Percentiles rank a stretch among this genome's conserved stretches.
Conservation (phyloP, 2,113 vertebrate species). For the Lagenorhynchus albirostris region DNA sequence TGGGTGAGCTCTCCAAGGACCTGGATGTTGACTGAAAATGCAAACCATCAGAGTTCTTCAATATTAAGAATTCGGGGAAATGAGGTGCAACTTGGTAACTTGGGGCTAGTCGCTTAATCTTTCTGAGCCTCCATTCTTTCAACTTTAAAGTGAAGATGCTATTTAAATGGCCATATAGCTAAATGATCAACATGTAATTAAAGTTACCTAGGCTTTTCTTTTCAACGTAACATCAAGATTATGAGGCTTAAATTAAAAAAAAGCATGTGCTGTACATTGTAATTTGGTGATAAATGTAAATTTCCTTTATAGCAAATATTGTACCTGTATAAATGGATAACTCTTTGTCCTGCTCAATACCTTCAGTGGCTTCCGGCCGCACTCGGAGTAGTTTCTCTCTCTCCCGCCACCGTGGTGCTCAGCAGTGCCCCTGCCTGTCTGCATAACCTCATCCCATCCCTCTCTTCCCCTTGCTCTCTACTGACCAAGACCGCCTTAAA, state of each 20-base stretch:
- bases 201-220: background rate
- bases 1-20: background rate
- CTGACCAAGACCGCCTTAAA: background rate
- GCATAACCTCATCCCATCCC: background rate
- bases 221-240: background rate
- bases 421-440: background rate
- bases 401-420: accelerated
- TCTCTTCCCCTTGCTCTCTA: background rate
- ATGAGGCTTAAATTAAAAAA: background rate
- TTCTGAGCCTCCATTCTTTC: background rate
- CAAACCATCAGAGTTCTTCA: background rate
- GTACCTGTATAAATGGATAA: background rate
- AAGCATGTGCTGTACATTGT: background rate
- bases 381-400: background rate
- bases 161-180: background rate
- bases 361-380: background rate
- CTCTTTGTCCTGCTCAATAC: background rate
- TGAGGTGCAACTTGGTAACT: background rate
- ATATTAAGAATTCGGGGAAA: background rate
- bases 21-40: background rate
- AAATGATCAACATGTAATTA: background rate
- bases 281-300: background rate
- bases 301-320: background rate
- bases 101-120: background rate
- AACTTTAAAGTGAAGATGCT: background rate